A percentile compares a stretch with the other conserved stretches of the same genome.
Evolutionary conservation across 2,113 vertebrate species (phyloP).

Genomic region (Pachypanchax playfairii): DNA sequence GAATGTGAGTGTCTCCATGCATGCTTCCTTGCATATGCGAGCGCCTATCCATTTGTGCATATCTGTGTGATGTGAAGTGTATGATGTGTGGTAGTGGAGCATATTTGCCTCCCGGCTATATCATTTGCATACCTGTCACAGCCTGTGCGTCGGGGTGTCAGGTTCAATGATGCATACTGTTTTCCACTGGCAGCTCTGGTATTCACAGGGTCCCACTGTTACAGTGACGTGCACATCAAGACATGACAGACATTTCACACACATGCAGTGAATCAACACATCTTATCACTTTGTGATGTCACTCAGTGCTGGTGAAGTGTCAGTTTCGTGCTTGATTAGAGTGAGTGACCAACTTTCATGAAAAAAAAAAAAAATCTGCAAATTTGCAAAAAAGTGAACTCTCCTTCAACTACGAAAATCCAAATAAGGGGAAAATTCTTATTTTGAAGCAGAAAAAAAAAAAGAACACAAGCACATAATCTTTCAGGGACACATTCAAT

Average conservation of each 20-base stretch:
- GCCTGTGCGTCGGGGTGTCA: constrained; percentile 61
- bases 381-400: constrained; percentile 4
- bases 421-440: not conserved
- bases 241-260: constrained; percentile 45
- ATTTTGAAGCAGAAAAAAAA: not conserved
- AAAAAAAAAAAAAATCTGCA: constrained; percentile 26
- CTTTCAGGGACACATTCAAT: constrained; percentile 19
- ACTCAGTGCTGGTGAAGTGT: constrained; percentile 25
- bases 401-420: not conserved
- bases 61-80: constrained; percentile 68
- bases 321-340: constrained; percentile 25
- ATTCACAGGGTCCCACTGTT: constrained; percentile 56
- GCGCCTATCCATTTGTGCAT: constrained; percentile 56
- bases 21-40: constrained; percentile 26
- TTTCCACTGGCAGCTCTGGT: constrained; percentile 57
- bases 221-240: constrained; percentile 27
- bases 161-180: constrained; percentile 60
- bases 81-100: constrained; percentile 67
- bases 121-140: constrained; percentile 76
- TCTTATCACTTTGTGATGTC: constrained; percentile 20
- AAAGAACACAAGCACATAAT: constrained; percentile 17
- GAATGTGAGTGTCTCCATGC: constrained; percentile 16
- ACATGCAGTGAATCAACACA: constrained; percentile 44
- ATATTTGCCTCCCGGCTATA: constrained; percentile 67
- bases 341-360: constrained; percentile 41